Conservation (phyloP, 2,113 vertebrate species). For the Trochalopteron elliotii region DNA sequence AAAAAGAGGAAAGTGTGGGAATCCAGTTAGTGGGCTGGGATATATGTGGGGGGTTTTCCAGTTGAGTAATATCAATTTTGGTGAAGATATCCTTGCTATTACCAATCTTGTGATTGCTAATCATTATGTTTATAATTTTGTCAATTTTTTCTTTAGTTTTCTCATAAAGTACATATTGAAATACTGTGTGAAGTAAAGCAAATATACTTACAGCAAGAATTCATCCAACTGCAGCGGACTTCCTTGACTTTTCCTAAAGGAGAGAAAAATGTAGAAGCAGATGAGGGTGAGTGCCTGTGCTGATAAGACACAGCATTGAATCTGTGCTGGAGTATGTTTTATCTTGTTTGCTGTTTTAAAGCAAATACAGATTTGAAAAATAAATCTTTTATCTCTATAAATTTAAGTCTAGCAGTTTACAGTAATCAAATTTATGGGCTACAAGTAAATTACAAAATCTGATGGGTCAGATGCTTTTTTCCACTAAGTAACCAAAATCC, state of each 20-base stretch:
- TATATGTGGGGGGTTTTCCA: neutral
- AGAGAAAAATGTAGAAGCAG: slow-evolving; percentile 8
- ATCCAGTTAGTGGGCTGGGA: neutral
- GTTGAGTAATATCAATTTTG: neutral
- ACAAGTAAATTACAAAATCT: neutral
- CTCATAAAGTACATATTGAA: slow-evolving; percentile 86
- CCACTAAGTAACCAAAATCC: neutral
- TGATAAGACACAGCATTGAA: neutral
- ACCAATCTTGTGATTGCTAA: neutral
- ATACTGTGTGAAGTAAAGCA: slow-evolving; percentile 85
- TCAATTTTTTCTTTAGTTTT: slow-evolving; percentile 72
- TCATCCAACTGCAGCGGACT: slow-evolving; percentile 62
- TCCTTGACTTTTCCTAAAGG: slow-evolving; percentile 49
- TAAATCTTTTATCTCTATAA: neutral
- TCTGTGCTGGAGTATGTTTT: neutral
- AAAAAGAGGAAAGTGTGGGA: neutral
- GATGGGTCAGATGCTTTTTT: neutral
- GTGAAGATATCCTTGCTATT: neutral
- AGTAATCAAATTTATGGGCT: neutral
- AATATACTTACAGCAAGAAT: slow-evolving; percentile 82
- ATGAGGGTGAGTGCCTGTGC: slow-evolving; percentile 58
- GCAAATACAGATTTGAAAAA: neutral
- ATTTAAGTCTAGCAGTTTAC: neutral
- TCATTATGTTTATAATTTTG: neutral
- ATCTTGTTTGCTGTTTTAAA: neutral